phyloP scores from a whole-genome alignment of 2,113 vertebrate species.

The Myiagra hebetior region DNA sequence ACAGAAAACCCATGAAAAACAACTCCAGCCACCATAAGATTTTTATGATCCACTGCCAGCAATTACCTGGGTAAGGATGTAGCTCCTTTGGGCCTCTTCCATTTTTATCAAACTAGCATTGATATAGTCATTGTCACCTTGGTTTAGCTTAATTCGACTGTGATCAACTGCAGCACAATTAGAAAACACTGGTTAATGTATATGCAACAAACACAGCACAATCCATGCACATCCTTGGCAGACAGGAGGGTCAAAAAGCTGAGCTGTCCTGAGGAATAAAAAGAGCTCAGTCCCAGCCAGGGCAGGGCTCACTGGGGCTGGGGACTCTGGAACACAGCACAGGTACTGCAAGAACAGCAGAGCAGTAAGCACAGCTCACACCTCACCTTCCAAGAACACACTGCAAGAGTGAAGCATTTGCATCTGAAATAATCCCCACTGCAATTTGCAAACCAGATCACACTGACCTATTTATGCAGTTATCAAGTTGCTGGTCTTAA shows the following conservation, averaged over 20 bases:
- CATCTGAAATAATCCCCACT: not conserved
- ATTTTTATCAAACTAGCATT: conserved; percentile 94
- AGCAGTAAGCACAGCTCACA: not conserved
- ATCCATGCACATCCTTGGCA: not conserved
- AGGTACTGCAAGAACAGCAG: not conserved
- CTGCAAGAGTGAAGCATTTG: not conserved
- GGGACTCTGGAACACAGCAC: not conserved
- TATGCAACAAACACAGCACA: not conserved
- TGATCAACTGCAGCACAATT: conserved; percentile 87
- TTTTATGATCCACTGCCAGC: not conserved
- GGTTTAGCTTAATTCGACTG: conserved; percentile 92
- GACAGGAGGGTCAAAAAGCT: not conserved
- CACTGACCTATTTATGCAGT: not conserved
- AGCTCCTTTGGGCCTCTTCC: conserved; percentile 94
- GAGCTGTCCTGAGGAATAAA: not conserved
- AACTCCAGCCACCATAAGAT: not conserved
- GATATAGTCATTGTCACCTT: conserved; percentile 92
- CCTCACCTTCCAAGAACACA: not conserved
- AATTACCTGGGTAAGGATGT: conserved; percentile 97
- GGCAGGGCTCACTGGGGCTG: not conserved
- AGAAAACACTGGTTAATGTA: conserved; percentile 30
- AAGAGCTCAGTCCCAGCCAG: not conserved
- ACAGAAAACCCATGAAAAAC: not conserved
- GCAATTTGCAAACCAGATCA: not conserved
- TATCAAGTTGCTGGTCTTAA: not conserved